Evolutionary conservation across 2,113 vertebrate species (phyloP).

Genomic region (Thermophis baileyi): DNA sequence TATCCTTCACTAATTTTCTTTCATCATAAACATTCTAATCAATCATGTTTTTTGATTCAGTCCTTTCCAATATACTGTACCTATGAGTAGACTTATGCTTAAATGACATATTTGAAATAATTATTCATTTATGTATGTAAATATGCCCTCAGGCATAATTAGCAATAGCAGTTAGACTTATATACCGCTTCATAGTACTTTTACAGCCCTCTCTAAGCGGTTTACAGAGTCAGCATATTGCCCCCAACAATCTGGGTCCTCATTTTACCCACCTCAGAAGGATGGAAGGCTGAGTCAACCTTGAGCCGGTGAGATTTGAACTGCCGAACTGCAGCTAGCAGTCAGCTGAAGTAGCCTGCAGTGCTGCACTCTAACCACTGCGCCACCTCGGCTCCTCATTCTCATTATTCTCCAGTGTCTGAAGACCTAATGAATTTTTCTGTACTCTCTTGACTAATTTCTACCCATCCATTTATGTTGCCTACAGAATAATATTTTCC

Average conservation of each 20-base stretch:
- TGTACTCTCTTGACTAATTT: neutral
- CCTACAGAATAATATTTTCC: neutral
- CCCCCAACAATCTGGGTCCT: no score
- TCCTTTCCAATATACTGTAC: neutral
- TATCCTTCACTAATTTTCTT: neutral
- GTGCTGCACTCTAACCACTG: no score
- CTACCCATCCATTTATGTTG: neutral
- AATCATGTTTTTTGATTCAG: neutral
- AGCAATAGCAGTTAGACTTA: no score
- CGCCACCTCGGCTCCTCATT: no score
- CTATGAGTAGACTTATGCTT: neutral
- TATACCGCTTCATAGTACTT: no score
- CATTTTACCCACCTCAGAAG: no score
- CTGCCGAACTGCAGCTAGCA: no score
- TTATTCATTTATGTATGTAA: neutral
- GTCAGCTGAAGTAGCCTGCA: no score
- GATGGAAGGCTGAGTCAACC: no score
- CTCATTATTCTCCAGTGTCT: neutral
- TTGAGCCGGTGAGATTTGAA: no score
- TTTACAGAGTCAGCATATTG: no score
- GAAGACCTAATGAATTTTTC: neutral
- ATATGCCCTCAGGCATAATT: neutral
- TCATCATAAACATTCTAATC: neutral
- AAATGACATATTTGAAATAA: neutral
- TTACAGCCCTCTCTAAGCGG: no score